Evolutionary conservation across 2,113 vertebrate species (phyloP).

Genomic region (Chlorocebus sabaeus): DNA sequence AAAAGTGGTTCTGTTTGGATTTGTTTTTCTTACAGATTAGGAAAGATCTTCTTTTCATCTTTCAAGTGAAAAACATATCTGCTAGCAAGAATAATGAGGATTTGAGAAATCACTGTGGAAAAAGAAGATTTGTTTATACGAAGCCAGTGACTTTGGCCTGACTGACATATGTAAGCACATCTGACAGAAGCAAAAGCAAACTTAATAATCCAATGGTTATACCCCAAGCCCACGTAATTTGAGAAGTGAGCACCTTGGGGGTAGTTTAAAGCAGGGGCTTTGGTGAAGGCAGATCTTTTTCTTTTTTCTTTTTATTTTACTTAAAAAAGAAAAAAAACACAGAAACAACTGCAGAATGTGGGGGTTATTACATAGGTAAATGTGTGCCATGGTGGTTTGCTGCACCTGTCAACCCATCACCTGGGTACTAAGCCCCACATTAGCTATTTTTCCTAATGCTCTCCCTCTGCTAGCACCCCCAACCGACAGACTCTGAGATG

Average conservation of each 20-base stretch:
- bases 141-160: background rate
- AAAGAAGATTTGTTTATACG: background rate
- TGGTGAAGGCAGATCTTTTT: background rate
- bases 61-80: background rate
- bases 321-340: no score
- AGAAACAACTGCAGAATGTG: no score
- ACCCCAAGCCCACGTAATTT: accelerated
- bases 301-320: no score
- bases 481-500: no score
- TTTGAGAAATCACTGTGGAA: background rate
- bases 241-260: background rate
- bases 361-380: no score
- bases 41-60: background rate
- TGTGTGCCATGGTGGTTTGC: no score
- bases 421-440: no score
- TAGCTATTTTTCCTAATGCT: no score
- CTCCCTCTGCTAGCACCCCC: accelerated
- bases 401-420: no score
- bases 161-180: background rate
- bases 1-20: background rate
- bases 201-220: background rate
- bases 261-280: background rate
- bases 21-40: background rate
- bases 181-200: background rate
- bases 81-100: background rate